These are phyloP conservation scores for Pampusana beccarii DNA, from an alignment of 2,113 vertebrate species.

Conservation along the genomic window DNA sequence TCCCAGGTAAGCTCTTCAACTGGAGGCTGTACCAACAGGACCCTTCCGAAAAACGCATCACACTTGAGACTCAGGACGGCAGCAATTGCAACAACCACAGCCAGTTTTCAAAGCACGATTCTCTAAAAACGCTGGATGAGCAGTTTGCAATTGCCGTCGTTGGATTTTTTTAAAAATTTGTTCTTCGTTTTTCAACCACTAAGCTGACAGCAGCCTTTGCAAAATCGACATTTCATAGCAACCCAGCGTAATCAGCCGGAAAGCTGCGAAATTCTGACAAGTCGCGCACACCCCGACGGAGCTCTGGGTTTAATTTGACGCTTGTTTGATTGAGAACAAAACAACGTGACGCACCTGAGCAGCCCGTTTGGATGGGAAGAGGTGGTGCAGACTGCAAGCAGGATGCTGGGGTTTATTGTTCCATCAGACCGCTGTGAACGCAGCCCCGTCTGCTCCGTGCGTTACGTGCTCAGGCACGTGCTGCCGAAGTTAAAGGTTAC, in stretches of 20 bases:
- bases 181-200: neutral
- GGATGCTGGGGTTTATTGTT: neutral
- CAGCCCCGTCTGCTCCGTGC: rapidly evolving
- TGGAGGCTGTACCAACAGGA: neutral
- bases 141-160: neutral
- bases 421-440: neutral
- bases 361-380: neutral
- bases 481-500: neutral
- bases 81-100: rapidly evolving
- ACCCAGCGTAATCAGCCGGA: rapidly evolving
- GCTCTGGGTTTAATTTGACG: neutral
- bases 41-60: neutral
- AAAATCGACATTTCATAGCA: neutral
- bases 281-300: neutral
- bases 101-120: neutral
- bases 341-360: neutral
- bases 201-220: neutral
- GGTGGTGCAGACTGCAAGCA: neutral
- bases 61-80: rapidly evolving
- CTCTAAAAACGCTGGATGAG: neutral
- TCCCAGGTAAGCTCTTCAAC: neutral
- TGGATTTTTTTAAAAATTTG: neutral
- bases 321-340: neutral
- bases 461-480: neutral
- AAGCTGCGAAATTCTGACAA: neutral